Base-by-base conservation (phyloP, 1,140 invertebrate species). In the Formica selysi region DNA sequence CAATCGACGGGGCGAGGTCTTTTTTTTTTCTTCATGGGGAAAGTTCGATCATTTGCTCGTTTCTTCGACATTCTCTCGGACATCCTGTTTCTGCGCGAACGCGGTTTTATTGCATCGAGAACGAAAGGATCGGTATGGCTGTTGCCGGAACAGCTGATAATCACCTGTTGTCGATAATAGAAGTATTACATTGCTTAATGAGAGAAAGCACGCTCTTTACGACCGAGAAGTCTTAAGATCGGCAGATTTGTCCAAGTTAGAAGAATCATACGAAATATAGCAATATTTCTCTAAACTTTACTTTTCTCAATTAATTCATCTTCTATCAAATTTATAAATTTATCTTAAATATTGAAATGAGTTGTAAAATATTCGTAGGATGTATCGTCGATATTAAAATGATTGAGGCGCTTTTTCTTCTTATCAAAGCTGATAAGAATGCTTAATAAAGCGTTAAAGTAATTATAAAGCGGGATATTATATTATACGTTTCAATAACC, bases 121-220 rank as follows among this genome's bases (percentile, higher is more conserved):
- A 48, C 59, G 73, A 76, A 78, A 48, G 38, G 44, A n/a, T 1
- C 38, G 41, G 57, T 16, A 8, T 3, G 19, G 32, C 11, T 19
- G 8, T 62, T 62, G 57, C n/a, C 41, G 73, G 29, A 76, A 84
- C 59, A 51, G 44, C 73, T 64, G 81, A 85, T 78, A 85, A 78
- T 85, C 59, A 85, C 44, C 44, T 64, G 59, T 65, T 76, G 57
- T 51, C 51, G 29, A 19, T 7, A 59, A 76, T 76, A 76, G 36
- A 76, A 62, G 1, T 8, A 44, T 54, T 44, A 26, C 64, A 32
- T 78, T 54, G 48, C 5, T 13, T 7, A 22, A 51, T 41, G 54
- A 61, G 67, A 73, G 67, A 81, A 81, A 81, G 79, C 26, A 57
- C n/a, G 16, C 10, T 68, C 8, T 65, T 44, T 73, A 73, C 16